Evolutionary conservation across 2,113 vertebrate species (phyloP).

Genomic region (Felis chaus): DNA sequence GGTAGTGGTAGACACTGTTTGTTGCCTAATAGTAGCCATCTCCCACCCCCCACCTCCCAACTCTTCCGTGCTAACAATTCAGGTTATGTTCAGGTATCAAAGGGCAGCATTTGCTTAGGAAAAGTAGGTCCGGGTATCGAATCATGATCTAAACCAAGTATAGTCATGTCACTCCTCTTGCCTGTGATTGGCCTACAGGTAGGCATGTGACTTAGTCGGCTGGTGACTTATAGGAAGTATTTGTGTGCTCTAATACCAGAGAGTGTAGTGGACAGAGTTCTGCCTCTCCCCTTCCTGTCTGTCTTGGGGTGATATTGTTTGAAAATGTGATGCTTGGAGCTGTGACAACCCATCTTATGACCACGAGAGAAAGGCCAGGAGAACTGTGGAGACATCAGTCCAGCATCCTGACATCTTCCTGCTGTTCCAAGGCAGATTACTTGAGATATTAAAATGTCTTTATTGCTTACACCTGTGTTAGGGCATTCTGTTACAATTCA

Average conservation of each 20-base stretch:
- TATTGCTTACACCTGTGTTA: neutral
- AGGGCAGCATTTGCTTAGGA: neutral
- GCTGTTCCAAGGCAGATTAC: neutral
- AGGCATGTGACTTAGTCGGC: neutral
- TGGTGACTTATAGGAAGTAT: neutral
- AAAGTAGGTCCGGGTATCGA: neutral
- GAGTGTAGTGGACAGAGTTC: neutral
- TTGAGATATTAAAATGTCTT: neutral
- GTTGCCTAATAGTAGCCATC: neutral
- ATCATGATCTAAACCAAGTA: neutral
- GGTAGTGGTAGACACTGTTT: neutral
- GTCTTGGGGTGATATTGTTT: neutral
- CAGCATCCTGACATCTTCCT: neutral
- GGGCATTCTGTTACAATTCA: neutral
- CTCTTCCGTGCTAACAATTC: neutral
- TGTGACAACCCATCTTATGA: neutral
- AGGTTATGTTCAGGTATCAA: neutral
- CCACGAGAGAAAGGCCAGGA: neutral
- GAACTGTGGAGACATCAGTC: neutral
- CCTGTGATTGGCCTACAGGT: neutral
- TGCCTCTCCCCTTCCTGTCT: neutral
- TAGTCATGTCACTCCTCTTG: neutral
- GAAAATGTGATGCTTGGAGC: neutral
- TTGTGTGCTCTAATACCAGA: neutral
- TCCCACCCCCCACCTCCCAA: neutral